Evolutionary conservation across 1,140 invertebrate genomes (phyloP), one percentile per base, ranked within the genome.

Genomic region (Capitella teleta): DNA sequence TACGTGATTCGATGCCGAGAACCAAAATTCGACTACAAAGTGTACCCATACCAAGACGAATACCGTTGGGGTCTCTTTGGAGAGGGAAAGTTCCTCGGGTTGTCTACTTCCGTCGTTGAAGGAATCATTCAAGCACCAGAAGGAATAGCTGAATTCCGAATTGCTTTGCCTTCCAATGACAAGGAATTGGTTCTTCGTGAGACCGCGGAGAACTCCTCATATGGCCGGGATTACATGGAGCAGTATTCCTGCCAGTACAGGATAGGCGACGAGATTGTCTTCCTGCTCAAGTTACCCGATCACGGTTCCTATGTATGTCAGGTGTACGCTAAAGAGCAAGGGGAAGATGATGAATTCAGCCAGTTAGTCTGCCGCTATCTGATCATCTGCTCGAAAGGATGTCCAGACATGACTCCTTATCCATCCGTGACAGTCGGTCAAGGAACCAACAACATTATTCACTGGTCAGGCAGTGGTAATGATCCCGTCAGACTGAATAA

Each of bases 351-450:
- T 18, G n/a, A 28, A 8, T 52, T 48, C 37, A 21, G 28, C 4
- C 34, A 52, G 25, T n/a, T n/a, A n/a, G 24, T 48, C 5, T 48
- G 51, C 51, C 47, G 42, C 36, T 52, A 52, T 38, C 25, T 52
- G 18, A 38, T 52, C 23, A 24, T n/a, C 3, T 48, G 26, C 24
- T 34, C 40, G 19, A 25, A 28, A 30, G 45, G 51, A 0, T 52
- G 51, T 23, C 28, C 47, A 12, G 44, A 52, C 36, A 16, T 48
- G 24, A 32, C 23, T 16, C 19, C 24, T 3, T 52, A 40, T 37
- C 51, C 51, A 12, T 40, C 38, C 19, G 38, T 19, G 38, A 14
- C 19, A 40, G 38, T 40, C 5, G 38, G 38, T 2, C 38, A 40
- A 2, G 0, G 25, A 8, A 16, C 38, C 38, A 16, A 24, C 38